These are phyloP conservation scores for Menura novaehollandiae DNA, from an alignment of 2,113 vertebrate species.

Conservation along the genomic window DNA sequence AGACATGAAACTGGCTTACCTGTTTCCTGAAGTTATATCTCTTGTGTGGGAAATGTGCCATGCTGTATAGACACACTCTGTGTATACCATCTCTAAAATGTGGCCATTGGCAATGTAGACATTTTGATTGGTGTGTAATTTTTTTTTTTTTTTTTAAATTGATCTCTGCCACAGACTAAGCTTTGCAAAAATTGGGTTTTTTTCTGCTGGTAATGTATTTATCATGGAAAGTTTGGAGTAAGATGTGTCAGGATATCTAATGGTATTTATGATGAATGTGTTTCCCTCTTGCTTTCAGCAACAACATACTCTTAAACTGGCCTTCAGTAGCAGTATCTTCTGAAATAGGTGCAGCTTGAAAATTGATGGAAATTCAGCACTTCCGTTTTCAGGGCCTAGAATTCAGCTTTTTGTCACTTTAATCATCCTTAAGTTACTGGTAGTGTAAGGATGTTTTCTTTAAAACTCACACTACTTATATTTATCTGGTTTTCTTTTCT, in stretches of 20 bases:
- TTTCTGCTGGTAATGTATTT: neutral
- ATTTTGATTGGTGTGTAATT: neutral
- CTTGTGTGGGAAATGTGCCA: neutral
- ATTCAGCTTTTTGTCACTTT: neutral
- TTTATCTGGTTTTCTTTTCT: neutral
- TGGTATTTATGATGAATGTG: neutral
- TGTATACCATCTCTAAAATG: neutral
- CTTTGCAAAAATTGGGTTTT: neutral
- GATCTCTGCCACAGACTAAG: neutral
- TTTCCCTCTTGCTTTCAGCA: neutral
- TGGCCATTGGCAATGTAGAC: neutral
- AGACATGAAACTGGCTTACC: neutral
- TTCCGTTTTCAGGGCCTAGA: neutral
- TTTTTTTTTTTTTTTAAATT: neutral
- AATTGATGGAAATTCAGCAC: neutral
- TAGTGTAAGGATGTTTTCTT: neutral
- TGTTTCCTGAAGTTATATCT: neutral
- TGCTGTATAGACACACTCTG: neutral
- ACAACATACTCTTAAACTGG: neutral
- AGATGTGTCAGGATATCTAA: neutral
- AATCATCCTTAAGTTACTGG: neutral
- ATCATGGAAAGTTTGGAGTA: neutral
- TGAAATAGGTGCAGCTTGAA: neutral
- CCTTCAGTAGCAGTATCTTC: neutral
- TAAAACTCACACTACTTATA: neutral